Conservation (phyloP, 2,888 invertebrate species). For the Steromphala cineraria region DNA sequence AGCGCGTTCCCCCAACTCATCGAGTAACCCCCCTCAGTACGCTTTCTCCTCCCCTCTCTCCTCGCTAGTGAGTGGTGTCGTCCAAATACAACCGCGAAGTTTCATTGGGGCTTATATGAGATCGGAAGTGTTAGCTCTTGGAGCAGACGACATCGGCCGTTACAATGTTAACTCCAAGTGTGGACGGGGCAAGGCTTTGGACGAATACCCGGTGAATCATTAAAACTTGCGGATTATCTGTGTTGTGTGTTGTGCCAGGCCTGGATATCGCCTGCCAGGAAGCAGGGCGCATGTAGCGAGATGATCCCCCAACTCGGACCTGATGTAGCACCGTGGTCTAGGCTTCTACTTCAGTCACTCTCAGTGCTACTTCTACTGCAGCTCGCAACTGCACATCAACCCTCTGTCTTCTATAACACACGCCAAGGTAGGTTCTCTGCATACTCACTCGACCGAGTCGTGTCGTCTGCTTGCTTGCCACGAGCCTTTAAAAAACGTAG, state of each 20-base stretch:
- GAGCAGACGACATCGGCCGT: slow-evolving; percentile 14
- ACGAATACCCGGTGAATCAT: background rate
- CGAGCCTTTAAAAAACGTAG: background rate
- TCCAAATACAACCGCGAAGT: slow-evolving; percentile 9
- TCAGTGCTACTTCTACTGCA: background rate
- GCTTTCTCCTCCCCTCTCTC: background rate
- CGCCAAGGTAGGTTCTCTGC: slow-evolving; percentile 1
- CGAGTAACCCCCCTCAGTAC: background rate
- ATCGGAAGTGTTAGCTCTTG: slow-evolving; percentile 5
- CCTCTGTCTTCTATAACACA: background rate
- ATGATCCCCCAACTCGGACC: background rate
- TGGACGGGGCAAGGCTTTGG: background rate
- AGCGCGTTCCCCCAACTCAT: background rate
- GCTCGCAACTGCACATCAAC: background rate
- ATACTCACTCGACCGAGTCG: slow-evolving; percentile 1
- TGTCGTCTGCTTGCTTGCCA: background rate
- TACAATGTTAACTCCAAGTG: slow-evolving; percentile 6
- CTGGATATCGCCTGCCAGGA: background rate
- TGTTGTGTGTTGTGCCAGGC: background rate
- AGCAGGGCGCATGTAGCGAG: background rate
- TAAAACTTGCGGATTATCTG: slow-evolving; percentile 1
- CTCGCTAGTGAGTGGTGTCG: slow-evolving; percentile 1
- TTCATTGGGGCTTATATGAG: slow-evolving; percentile 12
- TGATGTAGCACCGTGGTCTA: background rate
- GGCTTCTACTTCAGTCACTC: background rate